Conservation (phyloP, 2,113 vertebrate species). For the Notechis scutatus region DNA sequence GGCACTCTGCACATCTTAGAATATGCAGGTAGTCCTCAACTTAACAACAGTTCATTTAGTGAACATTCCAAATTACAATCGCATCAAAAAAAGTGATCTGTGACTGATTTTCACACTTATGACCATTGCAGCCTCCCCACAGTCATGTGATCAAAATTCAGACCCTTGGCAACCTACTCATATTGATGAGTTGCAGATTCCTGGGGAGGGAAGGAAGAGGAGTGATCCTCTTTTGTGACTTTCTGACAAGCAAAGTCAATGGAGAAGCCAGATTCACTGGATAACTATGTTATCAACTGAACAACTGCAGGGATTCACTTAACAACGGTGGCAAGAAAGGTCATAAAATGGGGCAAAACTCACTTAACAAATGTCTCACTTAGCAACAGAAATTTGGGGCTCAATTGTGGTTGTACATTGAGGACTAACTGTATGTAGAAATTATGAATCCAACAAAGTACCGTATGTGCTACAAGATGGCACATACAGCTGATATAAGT, state of each 20-base stretch:
- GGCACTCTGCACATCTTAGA: neutral
- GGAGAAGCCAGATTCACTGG: neutral
- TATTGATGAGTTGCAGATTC: neutral
- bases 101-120: too few species aligned
- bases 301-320: neutral
- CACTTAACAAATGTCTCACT: neutral
- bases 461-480: neutral
- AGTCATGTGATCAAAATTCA: too few species aligned
- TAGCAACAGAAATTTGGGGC: neutral
- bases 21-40: neutral
- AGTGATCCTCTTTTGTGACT: neutral
- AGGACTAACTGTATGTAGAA: neutral
- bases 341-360: neutral
- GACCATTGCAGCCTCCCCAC: too few species aligned
- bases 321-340: neutral
- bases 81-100: too few species aligned
- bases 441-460: neutral
- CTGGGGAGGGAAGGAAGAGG: too few species aligned
- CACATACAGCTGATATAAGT: neutral
- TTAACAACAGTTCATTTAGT: too few species aligned
- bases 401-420: neutral
- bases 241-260: neutral
- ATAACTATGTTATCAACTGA: neutral
- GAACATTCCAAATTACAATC: too few species aligned
- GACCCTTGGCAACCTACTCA: too few species aligned